Evolutionary conservation across 2,113 vertebrate genomes (phyloP), one percentile per base, ranked within the genome.

Genomic region (Muscicapa adusta): DNA sequence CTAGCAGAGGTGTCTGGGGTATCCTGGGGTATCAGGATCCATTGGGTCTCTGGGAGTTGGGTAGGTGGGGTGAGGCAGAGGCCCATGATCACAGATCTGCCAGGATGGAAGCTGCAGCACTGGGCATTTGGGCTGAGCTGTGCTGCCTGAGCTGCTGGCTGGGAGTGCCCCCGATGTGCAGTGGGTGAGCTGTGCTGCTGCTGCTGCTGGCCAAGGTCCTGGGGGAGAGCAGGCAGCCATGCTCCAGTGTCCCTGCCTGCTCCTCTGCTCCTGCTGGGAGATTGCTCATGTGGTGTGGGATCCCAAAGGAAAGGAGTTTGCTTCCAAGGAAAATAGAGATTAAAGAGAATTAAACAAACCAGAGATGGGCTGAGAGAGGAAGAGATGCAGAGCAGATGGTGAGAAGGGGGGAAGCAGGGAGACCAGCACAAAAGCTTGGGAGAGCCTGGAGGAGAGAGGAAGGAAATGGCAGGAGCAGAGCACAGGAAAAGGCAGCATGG

Each of bases 321-420:
- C 74, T 95, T 94, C 43, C 57, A 86, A 90, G 88, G 57, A 86
- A 91, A 88, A 80, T 12, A 79, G 63, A 96, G 85, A 95, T 96
- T 79, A 96, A 95, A 96, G 90, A 79, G 91, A 97, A 95, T 96
- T 88, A 96, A 96, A 94, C 77, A 96, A 92, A 93, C 43, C 19
- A 8, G 75, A 89, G 56, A 77, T 57, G 47, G 63, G 40, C 43
- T 1, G 18, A 76, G 58, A 86, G 56, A 84, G 57, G 82, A 94
- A 85, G 74, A 72, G 81, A 93, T 71, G 72, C 2, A 1, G 63
- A 94, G 60, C 77, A 91, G 91, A 81, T 80, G 78, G 74, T 36
- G 60, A 57, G 91, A 73, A 72, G 42, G 6, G 20, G 57, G 75
- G 51, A 94, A 95, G 70, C 36, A 92, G 50, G 5, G 76, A 92